Base-by-base conservation (phyloP, 2,888 invertebrate species). In the Polia nebulosa region DNA sequence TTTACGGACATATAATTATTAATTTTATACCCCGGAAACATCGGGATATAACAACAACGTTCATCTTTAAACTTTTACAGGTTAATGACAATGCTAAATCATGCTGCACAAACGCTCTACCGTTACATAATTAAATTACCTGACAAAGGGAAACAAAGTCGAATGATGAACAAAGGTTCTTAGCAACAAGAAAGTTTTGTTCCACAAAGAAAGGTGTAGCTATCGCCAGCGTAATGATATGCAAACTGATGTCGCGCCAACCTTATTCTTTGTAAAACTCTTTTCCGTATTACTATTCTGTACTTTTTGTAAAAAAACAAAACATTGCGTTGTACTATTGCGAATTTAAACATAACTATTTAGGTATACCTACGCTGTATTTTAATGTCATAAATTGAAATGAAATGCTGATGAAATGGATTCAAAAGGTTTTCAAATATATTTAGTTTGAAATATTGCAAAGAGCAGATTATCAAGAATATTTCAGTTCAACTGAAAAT, bases 201-300 rank as follows among this genome's bases (percentile, higher is more conserved):
- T 57, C 44, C 52, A 56, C 66, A 66, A 62, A 80, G 76, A 73
- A 78, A 76, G 62, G 63, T 55, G 27, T 7, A 55, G 45, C 68
- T 74, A 81, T 83, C 61, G 61, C 56, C n/a, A 58, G 49, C 27
- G 61, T 82, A 82, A 82, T 81, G 80, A 81, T 77, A 78, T 80
- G 82, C 78, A 83, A 82, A 80, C 82, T 65, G 67, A 67, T 70
- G 74, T 77, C 59, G 52, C 51, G 22, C 45, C 51, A 67, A 60
- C 76, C 61, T 68, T 76, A 74, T 78, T 77, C 69, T 77, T 71
- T 80, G 70, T 69, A 25, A 60, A 76, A 73, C 69, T 72, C 75
- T 76, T 60, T 66, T 78, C 57, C 63, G 60, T 57, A 39, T 39
- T 15, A 47, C 20, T 44, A 78, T 76, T 76, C 79, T 78, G 60